Percentiles rank a stretch among this genome's conserved stretches.
Evolutionary conservation across 2,797 vertebrate species (phyloP).

Genomic region (Potorous gilbertii): DNA sequence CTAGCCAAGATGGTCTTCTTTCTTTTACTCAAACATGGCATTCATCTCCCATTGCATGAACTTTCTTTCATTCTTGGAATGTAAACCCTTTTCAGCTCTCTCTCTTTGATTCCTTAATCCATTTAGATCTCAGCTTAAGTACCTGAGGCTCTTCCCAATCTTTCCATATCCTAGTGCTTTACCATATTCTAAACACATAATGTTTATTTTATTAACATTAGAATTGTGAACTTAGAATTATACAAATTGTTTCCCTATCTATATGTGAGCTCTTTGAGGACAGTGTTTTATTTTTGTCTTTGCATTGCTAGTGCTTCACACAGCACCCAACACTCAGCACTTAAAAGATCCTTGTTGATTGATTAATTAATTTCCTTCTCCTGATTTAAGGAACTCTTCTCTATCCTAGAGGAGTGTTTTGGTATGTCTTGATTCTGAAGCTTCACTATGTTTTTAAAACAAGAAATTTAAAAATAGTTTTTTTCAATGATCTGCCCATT

Average conservation of each 20-base stretch:
- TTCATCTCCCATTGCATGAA: too few species aligned
- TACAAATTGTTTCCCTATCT: not conserved
- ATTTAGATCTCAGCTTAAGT: too few species aligned
- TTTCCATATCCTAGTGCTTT: not conserved
- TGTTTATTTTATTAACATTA: not conserved
- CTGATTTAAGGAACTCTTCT: not conserved
- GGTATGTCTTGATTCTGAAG: not conserved
- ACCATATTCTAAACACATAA: not conserved
- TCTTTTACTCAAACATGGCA: not conserved
- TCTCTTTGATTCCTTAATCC: too few species aligned
- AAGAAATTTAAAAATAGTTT: too few species aligned
- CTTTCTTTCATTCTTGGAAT: too few species aligned
- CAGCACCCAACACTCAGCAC: not conserved
- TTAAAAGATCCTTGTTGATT: not conserved
- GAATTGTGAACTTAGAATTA: not conserved
- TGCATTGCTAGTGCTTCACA: not conserved
- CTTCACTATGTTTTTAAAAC: too few species aligned
- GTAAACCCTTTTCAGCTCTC: too few species aligned
- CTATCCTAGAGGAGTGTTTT: not conserved
- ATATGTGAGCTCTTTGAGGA: not conserved
- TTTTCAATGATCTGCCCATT: too few species aligned
- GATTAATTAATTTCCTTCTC: too few species aligned
- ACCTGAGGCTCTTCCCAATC: too few species aligned
- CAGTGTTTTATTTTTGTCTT: not conserved
- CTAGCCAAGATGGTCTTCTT: not conserved